These are phyloP conservation scores for Leptinotarsa tumamoca DNA, from an alignment of 2,888 invertebrate genomes.

Conservation along the genomic window DNA sequence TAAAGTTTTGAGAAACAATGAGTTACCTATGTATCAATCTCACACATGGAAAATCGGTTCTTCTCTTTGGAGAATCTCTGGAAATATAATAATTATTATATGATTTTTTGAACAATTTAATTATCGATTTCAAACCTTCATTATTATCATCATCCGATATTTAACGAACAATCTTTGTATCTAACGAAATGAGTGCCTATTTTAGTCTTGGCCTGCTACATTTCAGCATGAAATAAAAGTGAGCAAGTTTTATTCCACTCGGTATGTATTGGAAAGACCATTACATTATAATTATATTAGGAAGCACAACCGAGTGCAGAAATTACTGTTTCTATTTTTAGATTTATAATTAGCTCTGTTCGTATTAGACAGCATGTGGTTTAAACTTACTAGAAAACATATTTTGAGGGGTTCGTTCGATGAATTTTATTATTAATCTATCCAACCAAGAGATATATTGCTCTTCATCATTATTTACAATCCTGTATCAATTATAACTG, in stretches of 20 bases:
- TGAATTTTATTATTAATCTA: not conserved
- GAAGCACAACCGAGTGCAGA: slow-evolving; percentile 12
- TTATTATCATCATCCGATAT: too few relatives aligned
- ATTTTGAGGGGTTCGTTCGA: not conserved
- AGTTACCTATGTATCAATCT: too few relatives aligned
- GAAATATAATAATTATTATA: too few relatives aligned
- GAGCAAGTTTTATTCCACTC: not conserved
- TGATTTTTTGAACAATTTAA: too few relatives aligned
- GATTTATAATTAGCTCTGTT: slow-evolving; percentile 31
- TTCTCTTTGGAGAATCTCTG: too few relatives aligned
- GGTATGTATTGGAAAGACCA: not conserved
- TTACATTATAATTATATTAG: slow-evolving; percentile 17
- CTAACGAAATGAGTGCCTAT: too few relatives aligned
- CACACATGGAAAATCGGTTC: too few relatives aligned
- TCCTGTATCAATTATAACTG: not conserved
- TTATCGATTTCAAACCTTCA: too few relatives aligned
- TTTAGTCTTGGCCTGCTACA: too few relatives aligned
- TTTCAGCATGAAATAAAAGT: too few relatives aligned
- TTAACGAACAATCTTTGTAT: too few relatives aligned
- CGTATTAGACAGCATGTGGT: slow-evolving; percentile 1
- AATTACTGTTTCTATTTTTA: slow-evolving; percentile 29
- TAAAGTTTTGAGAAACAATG: too few relatives aligned
- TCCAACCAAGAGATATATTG: not conserved
- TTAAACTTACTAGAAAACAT: not conserved
- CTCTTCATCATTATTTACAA: not conserved